phyloP scores from a whole-genome alignment of 2,797 vertebrate genomes.

The Spinibarbus caldwelli region DNA sequence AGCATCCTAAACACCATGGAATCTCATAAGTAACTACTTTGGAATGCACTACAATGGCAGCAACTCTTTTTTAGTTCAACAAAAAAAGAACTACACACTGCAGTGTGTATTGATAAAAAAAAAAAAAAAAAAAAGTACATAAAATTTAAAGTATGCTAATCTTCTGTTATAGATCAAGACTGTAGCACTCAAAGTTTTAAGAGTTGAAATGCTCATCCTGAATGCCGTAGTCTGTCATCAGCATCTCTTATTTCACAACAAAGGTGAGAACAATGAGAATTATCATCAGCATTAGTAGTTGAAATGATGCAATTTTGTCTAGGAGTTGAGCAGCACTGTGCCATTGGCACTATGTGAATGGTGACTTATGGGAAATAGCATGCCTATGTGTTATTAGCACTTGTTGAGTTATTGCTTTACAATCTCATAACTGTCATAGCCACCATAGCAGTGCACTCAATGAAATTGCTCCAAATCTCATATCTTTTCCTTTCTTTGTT shows the following conservation, averaged over 20 bases:
- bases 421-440: slow-evolving; percentile 38
- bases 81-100: no score
- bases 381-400: slow-evolving; percentile 46
- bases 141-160: slow-evolving; percentile 52
- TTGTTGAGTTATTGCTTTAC: slow-evolving; percentile 39
- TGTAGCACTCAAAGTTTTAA: background rate
- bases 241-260: slow-evolving; percentile 21
- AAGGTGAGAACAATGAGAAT: slow-evolving; percentile 12
- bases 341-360: background rate
- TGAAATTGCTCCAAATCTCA: slow-evolving; percentile 35
- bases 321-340: slow-evolving; percentile 22
- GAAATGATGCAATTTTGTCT: slow-evolving; percentile 28
- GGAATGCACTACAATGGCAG: no score
- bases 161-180: slow-evolving; percentile 60
- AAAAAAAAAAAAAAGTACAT: no score
- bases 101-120: no score
- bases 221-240: background rate
- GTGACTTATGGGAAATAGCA: slow-evolving; percentile 33
- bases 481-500: slow-evolving; percentile 33
- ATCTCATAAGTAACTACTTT: no score
- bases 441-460: slow-evolving; percentile 24
- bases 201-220: background rate
- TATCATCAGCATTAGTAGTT: slow-evolving; percentile 22
- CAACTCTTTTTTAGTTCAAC: no score
- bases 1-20: no score